Evolutionary conservation across 2,888 invertebrate genomes (phyloP).

Genomic region (Nomada flava): DNA sequence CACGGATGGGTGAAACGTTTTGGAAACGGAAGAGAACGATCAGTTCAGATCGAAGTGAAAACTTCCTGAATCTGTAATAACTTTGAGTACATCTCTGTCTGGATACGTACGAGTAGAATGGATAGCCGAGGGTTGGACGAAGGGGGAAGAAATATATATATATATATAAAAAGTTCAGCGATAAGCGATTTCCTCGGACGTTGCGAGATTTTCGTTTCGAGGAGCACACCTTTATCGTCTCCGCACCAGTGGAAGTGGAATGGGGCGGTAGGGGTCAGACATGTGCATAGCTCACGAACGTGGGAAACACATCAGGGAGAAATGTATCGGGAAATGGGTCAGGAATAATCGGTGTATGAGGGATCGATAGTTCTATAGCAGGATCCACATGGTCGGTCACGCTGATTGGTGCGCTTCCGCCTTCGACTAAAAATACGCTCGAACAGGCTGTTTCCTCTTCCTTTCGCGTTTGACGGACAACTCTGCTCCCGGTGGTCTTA

Average conservation of each 20-base stretch:
- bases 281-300: conserved; percentile 52
- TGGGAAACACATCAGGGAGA: conserved; percentile 62
- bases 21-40: conserved; percentile 31
- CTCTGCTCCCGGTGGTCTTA: not conserved
- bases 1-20: conserved; percentile 44
- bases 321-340: conserved; percentile 64
- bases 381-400: conserved; percentile 23
- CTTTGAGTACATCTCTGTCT: conserved; percentile 24
- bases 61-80: conserved; percentile 56
- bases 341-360: conserved; percentile 62
- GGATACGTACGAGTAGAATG: not conserved
- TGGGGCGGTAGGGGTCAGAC: not conserved
- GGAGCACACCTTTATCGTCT: conserved; percentile 35
- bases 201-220: conserved; percentile 26
- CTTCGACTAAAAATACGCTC: conserved; percentile 30
- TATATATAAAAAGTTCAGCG: conserved; percentile 13
- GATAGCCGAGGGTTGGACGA: not conserved
- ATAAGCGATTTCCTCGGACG: conserved; percentile 54
- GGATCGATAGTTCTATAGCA: conserved; percentile 53
- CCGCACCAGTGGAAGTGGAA: not conserved
- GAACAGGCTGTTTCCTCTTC: not conserved
- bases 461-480: conserved; percentile 7
- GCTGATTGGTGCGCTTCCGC: conserved; percentile 34
- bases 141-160: conserved; percentile 5
- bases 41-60: conserved; percentile 35